Conservation (phyloP, 2,113 vertebrate genomes). For the Gobio gobio region DNA sequence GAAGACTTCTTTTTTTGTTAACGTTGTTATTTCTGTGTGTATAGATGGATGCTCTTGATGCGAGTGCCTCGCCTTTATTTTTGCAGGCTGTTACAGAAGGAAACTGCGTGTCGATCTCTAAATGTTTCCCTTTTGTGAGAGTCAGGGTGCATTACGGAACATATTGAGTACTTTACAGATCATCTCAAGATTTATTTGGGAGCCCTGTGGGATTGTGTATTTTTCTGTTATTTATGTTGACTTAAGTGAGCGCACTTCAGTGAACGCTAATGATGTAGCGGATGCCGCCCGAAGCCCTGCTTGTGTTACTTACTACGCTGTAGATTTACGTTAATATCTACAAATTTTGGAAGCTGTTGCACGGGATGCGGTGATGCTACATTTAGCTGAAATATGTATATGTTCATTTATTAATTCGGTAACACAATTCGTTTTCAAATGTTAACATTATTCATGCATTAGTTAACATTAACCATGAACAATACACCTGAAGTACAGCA, state of each 20-base stretch:
- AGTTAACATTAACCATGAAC: too few relatives aligned
- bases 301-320: neutral
- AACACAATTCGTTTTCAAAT: too few relatives aligned
- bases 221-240: conserved; percentile 47
- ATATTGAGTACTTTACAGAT: conserved; percentile 5
- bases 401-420: neutral
- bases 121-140: conserved; percentile 25
- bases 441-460: too few relatives aligned
- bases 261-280: conserved; percentile 35
- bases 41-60: conserved; percentile 6
- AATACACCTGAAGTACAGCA: too few relatives aligned
- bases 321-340: conserved; percentile 18
- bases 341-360: neutral
- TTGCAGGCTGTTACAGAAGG: conserved; percentile 15
- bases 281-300: neutral
- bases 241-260: conserved; percentile 40
- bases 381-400: neutral
- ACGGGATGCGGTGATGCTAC: neutral
- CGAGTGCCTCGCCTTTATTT: conserved; percentile 24
- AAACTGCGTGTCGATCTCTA: neutral
- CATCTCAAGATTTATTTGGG: conserved; percentile 38
- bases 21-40: neutral
- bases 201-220: conserved; percentile 20
- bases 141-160: conserved; percentile 22
- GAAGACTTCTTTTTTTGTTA: conserved; percentile 22